Evolutionary conservation across 2,113 vertebrate genomes (phyloP), one percentile per base, ranked within the genome.

Genomic region (Catharus minimus): DNA sequence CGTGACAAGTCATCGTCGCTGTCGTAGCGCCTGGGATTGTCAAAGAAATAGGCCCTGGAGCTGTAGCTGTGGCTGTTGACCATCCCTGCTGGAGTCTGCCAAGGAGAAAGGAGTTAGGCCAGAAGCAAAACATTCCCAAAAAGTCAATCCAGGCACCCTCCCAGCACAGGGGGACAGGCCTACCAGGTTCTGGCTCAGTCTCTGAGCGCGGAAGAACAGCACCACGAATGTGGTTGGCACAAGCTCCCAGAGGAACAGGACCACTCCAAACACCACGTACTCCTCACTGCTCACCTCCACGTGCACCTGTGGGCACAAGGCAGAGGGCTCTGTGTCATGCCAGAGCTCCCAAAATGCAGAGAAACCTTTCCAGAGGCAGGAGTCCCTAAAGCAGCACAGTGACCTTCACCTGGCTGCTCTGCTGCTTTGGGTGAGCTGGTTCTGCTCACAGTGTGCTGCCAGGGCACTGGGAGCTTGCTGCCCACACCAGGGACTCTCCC

Each of bases 211-310:
- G 98, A 99, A 99, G 98, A 99, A 99, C 39, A 98, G 94, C 94
- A 99, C 98, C 91, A 99, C 98, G 0, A 99, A 97, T 11, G 98
- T 98, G 5, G 98, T 99, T 30, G 99, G 99, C 55, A 99, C 97
- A 65, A 99, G 97, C 97, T 99, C 99, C 98, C 99, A 99, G 94
- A 99, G 98, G 89, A 99, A 99, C 57, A 99, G 97, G 77, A 99
- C 98, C 77, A 99, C 98, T 69, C 98, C 99, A 49, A 99, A 99
- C 41, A 98, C 97, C 43, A 99, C 94, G 12, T 99, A 99, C 41
- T 99, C 98, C 60, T 98, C 98, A 9, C 97, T 97, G 94, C 98
- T 92, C 49, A 98, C 97, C 91, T 98, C 98, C 58, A 97, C 86
- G 1, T 97, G 98, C 30, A 97, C 97, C 99, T 99, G 96, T 5